phyloP scores from a whole-genome alignment of 2,888 invertebrate species.

The Hemicrepidius hirtus region DNA sequence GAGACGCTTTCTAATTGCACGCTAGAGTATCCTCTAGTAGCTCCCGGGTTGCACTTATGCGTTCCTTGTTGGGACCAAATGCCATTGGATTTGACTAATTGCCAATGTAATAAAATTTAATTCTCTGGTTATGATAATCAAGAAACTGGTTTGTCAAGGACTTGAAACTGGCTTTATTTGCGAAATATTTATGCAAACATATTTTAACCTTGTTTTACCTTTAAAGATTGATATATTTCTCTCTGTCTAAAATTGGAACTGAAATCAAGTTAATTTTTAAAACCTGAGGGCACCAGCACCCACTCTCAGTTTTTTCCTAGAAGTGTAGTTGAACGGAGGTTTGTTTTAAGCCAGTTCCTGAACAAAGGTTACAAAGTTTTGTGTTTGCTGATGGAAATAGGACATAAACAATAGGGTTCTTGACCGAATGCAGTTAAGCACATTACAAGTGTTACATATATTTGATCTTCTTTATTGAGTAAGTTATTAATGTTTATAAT shows the following conservation, averaged over 20 bases:
- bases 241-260: constrained; percentile 4
- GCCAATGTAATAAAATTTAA: background rate
- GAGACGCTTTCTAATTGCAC: too few species aligned
- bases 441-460: background rate
- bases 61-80: too few species aligned
- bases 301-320: constrained; percentile 10
- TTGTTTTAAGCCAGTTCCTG: too few species aligned
- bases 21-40: too few species aligned
- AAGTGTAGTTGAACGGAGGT: background rate
- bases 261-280: constrained; percentile 1
- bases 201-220: constrained; percentile 2
- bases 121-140: background rate
- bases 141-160: constrained; percentile 5
- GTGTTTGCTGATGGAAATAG: background rate
- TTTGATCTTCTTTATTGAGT: background rate
- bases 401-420: constrained; percentile 6
- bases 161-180: constrained; percentile 6
- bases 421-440: constrained; percentile 6
- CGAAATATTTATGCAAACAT: background rate
- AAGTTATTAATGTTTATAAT: background rate
- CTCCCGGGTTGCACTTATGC: too few species aligned
- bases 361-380: background rate
- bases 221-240: background rate
- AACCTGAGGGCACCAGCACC: constrained; percentile 4
- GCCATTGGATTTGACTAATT: too few species aligned